Evolutionary conservation across 2,888 invertebrate species (phyloP), one percentile per base, ranked within the genome.

Genomic region (Morpho helenor): DNA sequence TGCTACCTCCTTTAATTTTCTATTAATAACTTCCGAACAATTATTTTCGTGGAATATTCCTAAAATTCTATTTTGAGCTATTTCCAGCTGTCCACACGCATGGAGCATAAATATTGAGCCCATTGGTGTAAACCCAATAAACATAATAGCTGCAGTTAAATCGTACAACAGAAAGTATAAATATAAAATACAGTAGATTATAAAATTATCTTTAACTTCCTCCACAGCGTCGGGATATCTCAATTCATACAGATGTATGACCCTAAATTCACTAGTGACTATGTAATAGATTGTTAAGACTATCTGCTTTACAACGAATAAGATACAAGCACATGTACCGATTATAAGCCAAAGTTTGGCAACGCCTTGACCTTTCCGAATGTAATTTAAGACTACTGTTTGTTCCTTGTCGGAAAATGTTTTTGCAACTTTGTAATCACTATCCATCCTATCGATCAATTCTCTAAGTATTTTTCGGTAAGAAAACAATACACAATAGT

Each of bases 51-150:
- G 39, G 60, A 76, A 82, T 3, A 82, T 56, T 2, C 59, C 52
- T 31, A 67, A 51, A 7, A 81, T 60, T 51, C 68, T 68, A 0
- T 9, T 68, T 31, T 66, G 71, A 0, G 75, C 68, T 7, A 83
- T 23, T 10, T 79, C 77, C n/a, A 84, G 50, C 52, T 79, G 82
- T 6, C 77, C 82, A 55, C 80, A 80, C 0, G 70, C 71, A 55
- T 84, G 84, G 1, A 84, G 61, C 64, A 78, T 75, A 31, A 82
- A 75, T 47, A 76, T 75, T 0, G 79, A 77, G 0, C 79, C 76
- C n/a, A 84, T 45, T 0, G 84, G 78, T 4, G 76, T 72, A 59
- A 73, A 77, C 0, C 73, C 74, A 1, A 64, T 50, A 9, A 76
- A 80, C 60, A 76, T 68, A 1, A 64, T n/a, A 3, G 50, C 3